Base-by-base conservation (phyloP, 2,113 vertebrate species). In the Callipepla californica region DNA sequence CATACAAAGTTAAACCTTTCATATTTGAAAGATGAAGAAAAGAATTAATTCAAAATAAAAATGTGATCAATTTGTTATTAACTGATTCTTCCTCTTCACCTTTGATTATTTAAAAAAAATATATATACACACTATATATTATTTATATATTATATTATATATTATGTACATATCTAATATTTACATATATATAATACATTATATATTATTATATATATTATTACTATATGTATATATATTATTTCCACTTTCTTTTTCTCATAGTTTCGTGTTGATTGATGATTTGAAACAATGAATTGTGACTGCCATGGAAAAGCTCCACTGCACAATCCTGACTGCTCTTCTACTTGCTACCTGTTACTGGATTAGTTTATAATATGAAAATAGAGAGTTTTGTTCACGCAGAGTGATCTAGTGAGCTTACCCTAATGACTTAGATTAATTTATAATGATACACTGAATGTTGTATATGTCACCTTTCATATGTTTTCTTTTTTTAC, bases 291-390 rank as follows among this genome's bases (percentile, higher is more conserved):
- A 2, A 21, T 62, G 34, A 25, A 1, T 63, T 36, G 13, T 1
- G 2, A 13, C 13, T 80, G 18, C 21, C 30, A 30, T 15, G 70
- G n/a, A 50, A 65, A 48, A 87, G 1, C 11, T 53, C 2, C n/a
- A 16, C 1, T 53, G 1, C 36, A 30, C 5, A 68, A n/a, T 59
- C 5, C 4, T 80, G 2, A 45, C 42, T 80, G 1, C 0, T 66
- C 61, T 65, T 40, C 8, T 53, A 48, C 17, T 18, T 8, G 11
- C 48, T 22, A 55, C 17, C 10, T 22, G 6, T 6, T 32, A 9
- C 11, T 82, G 14, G 20, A 58, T 70, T 78, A 61, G 13, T 77
- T 87, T 91, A 67, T 67, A 25, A 53, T 59, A 42, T 7, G 13
- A 5, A 61, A 67, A 45, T 69, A 34, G 38, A 28, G 66, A 26